Evolutionary conservation across 2,888 invertebrate genomes (phyloP).

Genomic region (Netelia fuscicornis): DNA sequence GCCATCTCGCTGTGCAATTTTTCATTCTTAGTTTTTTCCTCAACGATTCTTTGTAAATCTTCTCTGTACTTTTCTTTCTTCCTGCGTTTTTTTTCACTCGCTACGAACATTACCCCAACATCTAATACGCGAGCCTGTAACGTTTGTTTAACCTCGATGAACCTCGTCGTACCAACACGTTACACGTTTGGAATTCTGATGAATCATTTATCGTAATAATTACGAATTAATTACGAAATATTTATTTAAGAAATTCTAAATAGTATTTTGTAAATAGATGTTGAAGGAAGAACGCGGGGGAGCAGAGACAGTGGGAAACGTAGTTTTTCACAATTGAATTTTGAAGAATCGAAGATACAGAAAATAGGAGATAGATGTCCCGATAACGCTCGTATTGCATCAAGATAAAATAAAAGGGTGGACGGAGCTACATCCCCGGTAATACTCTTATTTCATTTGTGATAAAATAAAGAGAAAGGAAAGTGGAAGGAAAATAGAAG

Average conservation of each 20-base stretch:
- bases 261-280: too few relatives aligned
- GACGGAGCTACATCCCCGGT: not conserved
- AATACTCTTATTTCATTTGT: not conserved
- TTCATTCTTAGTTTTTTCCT: slow-evolving; percentile 41
- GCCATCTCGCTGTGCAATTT: not conserved
- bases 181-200: too few relatives aligned
- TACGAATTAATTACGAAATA: too few relatives aligned
- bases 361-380: not conserved
- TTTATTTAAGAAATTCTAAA: too few relatives aligned
- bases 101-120: too few relatives aligned
- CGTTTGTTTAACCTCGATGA: too few relatives aligned
- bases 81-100: too few relatives aligned
- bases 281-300: too few relatives aligned
- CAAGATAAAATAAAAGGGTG: not conserved
- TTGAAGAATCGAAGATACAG: not conserved
- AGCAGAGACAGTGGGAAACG: not conserved
- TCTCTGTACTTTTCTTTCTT: too few relatives aligned
- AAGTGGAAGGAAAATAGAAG: slow-evolving; percentile 44
- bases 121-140: too few relatives aligned
- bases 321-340: slow-evolving; percentile 2
- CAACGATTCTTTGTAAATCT: slow-evolving; percentile 4
- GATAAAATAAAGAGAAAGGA: slow-evolving; percentile 32
- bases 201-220: too few relatives aligned
- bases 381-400: not conserved
- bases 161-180: too few relatives aligned